phyloP scores from a whole-genome alignment of 64 coral and sea anemone species.

The Montipora capricornis region DNA sequence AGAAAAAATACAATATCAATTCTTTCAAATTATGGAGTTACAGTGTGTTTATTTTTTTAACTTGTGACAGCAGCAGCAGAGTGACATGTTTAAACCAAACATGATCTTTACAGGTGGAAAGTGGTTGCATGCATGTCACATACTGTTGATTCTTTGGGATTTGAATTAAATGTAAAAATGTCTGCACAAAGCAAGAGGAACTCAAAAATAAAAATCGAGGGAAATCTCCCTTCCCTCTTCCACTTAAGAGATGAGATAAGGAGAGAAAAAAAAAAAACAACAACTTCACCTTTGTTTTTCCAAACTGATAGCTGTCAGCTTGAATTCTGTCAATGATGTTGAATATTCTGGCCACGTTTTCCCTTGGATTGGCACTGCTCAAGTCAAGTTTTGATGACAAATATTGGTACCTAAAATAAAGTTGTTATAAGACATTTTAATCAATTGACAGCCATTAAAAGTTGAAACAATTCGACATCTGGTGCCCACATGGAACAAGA shows the following conservation, averaged over 20 bases:
- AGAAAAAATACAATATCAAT: background rate
- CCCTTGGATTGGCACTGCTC: conserved; percentile 12
- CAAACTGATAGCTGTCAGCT: conserved; percentile 78
- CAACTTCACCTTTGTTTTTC: conserved; percentile 65
- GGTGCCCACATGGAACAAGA: no score
- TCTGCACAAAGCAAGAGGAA: background rate
- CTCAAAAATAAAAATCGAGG: background rate
- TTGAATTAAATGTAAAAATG: no score
- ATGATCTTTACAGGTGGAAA: background rate
- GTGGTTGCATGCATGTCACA: background rate
- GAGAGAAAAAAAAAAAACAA: background rate
- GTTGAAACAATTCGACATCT: no score
- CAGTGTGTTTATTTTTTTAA: no score
- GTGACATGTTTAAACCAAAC: no score
- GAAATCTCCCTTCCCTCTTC: no score
- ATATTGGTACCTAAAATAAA: conserved; percentile 76
- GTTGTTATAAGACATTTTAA: no score
- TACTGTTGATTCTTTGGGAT: no score
- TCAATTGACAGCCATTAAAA: no score
- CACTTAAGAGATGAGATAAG: background rate
- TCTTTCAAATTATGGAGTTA: background rate
- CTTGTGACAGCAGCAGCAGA: no score
- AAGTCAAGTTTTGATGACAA: conserved; percentile 64
- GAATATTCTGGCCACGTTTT: conserved; percentile 76
- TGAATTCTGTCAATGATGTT: conserved; percentile 50